Base-by-base conservation (phyloP, 2,888 invertebrate genomes). In the Pyrocoelia pectoralis region DNA sequence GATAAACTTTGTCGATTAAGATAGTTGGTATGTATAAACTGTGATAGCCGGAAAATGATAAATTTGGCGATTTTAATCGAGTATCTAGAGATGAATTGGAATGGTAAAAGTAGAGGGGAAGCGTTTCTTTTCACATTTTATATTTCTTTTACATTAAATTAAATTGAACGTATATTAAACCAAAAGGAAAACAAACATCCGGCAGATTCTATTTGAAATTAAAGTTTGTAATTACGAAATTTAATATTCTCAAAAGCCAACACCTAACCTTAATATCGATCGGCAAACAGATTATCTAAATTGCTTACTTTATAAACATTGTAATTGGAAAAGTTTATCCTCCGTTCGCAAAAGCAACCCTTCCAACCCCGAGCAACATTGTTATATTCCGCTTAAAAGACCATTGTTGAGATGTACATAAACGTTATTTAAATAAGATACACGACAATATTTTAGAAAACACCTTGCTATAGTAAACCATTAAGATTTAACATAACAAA, bases 231-330 rank as follows among this genome's bases (percentile, higher is more conserved):
- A 74, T 75, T 74, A 74, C 66, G 56, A 71, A 75, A 74, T 75
- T 75, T 74, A 75, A 74, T 74, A 74, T 73, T 72, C 72, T 61
- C 70, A 73, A 74, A 73, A 71, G 72, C 70, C 69, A 68, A 73
- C 74, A 74, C 74, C 74, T 74, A 74, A 71, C 75, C 75, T 72
- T 68, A 72, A 73, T 76, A 76, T 76, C 74, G 75, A 76, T 75
- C 73, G 71, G 74, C 73, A 76, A 78, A 77, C 77, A 77, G 76
- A 78, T 78, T 78, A 78, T 77, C 77, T 77, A 78, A 77, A 78
- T 78, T 78, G 78, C 77, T 77, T 77, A 75, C 77, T 77, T 75
- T 74, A 74, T 76, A 77, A 77, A 78, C 77, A 76, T 71, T 73
- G 75, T 77, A 78, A 78, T 78, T 78, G 77, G 77, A 78, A 78